These are phyloP conservation scores for Eristalis intricaria DNA, from an alignment of 2,888 invertebrate genomes.

Conservation along the genomic window DNA sequence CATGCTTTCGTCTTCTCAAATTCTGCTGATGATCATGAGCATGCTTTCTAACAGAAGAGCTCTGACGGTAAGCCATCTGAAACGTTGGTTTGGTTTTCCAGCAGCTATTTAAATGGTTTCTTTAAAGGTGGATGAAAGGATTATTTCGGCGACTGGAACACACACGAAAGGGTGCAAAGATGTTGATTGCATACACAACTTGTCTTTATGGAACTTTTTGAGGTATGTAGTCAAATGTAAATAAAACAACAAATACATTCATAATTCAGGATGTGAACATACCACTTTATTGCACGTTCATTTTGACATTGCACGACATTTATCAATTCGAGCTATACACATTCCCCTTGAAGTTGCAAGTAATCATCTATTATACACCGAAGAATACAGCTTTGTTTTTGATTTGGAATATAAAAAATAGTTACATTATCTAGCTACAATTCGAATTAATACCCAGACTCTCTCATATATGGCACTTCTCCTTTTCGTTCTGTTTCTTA, in stretches of 20 bases:
- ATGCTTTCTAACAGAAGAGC: no score
- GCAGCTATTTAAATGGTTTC: no score
- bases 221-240: no score
- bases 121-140: no score
- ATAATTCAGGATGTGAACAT: not conserved
- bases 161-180: no score
- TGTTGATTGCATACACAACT: no score
- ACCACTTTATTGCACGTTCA: conserved; percentile 12
- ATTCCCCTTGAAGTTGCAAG: not conserved
- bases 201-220: no score
- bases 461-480: not conserved
- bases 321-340: not conserved
- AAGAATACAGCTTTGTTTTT: not conserved
- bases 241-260: not conserved
- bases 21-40: no score
- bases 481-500: not conserved
- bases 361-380: conserved; percentile 7
- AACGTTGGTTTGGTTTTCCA: no score
- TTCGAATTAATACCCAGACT: conserved; percentile 7
- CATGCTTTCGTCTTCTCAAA: no score
- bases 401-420: conserved; percentile 23
- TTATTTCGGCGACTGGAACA: no score
- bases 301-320: conserved; percentile 18
- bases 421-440: conserved; percentile 7
- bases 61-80: no score